Base-by-base conservation (phyloP, 2,113 vertebrate genomes). In the Rutilus rutilus region DNA sequence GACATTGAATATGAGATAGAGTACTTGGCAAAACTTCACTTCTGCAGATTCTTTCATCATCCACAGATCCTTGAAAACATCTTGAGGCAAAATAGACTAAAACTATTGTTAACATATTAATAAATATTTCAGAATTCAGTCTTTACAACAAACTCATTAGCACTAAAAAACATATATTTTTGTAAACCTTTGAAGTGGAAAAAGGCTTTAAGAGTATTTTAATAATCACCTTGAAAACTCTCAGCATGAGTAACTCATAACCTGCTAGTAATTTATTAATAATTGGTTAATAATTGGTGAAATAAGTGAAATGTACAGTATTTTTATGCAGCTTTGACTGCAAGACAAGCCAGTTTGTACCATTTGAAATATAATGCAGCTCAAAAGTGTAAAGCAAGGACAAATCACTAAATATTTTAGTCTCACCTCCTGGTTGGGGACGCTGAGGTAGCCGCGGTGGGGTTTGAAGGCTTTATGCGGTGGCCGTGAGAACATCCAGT, bases 401-500 rank as follows among this genome's bases (percentile, higher is more conserved):
- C 4, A 71, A 42, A 21, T 23, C 36, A 73, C 69, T 42, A 11
- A 73, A 73, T 73, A 39, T 73, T 42, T 73, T 12, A n/a, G 45
- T 25, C 96, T 97, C 95, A 99, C 97, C 97, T 98, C 96, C 91
- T 96, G 96, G 1, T 96, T 96, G 89, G 96, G 96, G 82, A 99
- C 94, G 85, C 97, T 97, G 83, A 97, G 89, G 69, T 99, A 99
- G 76, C 98, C 97, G 50, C 92, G 94, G 90, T 98, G 98, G 86
- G 95, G 95, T 87, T 95, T 96, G 91, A 93, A 92, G 89, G 93
- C 93, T 88, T 93, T 95, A 89, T 94, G 94, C 19, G 93, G 93
- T 36, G 92, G 93, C n/a, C 95, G 94, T 87, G 96, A 95, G 92
- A 96, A 95, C 1, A 95, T 96, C 88, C 94, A 94, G 93, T 94